Percentiles rank a stretch among this genome's conserved stretches.
Evolutionary conservation across 2,113 vertebrate genomes (phyloP).

Genomic region (Lophius piscatorius): DNA sequence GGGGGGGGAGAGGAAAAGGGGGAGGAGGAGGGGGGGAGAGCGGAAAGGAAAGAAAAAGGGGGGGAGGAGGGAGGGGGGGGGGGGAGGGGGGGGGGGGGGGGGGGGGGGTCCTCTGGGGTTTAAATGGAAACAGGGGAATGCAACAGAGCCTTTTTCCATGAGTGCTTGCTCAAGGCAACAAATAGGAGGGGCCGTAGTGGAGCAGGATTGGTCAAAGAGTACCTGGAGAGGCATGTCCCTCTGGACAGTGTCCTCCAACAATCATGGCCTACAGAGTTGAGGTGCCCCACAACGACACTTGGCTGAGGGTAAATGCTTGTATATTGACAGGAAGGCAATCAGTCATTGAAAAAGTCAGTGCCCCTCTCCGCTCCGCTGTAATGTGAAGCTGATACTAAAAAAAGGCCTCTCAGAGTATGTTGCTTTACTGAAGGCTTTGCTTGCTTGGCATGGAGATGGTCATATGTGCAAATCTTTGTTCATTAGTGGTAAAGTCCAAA

Average conservation of each 20-base stretch:
- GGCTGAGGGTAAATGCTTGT: conserved; percentile 36
- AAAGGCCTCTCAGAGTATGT: conserved; percentile 29
- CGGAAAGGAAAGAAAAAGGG: not conserved
- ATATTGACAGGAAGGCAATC: conserved; percentile 46
- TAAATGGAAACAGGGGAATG: conserved; percentile 68
- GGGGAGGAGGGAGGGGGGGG: too few species aligned
- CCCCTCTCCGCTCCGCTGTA: conserved; percentile 12
- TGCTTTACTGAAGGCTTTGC: conserved; percentile 11
- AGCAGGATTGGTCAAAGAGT: conserved; percentile 64
- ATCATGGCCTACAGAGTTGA: conserved; percentile 51
- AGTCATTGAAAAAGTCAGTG: conserved; percentile 27
- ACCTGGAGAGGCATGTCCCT: conserved; percentile 61
- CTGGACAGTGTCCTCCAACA: conserved; percentile 66
- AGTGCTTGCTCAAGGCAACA: conserved; percentile 75
- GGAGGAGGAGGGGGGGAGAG: conserved; percentile 24
- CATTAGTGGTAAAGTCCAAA: conserved; percentile 18
- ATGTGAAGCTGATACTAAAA: conserved; percentile 38
- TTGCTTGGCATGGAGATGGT: conserved; percentile 11
- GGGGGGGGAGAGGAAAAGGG: conserved; percentile 11
- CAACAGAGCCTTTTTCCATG: conserved; percentile 76
- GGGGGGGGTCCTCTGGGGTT: too few species aligned
- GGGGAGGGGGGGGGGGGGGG: too few species aligned
- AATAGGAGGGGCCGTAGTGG: conserved; percentile 55
- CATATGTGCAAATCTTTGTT: conserved; percentile 51
- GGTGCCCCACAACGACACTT: conserved; percentile 38